Percentiles rank a stretch among this genome's conserved stretches.
These are phyloP conservation scores for Schizotus pectinicornis DNA, from an alignment of 2,888 invertebrate genomes.

Conservation along the genomic window DNA sequence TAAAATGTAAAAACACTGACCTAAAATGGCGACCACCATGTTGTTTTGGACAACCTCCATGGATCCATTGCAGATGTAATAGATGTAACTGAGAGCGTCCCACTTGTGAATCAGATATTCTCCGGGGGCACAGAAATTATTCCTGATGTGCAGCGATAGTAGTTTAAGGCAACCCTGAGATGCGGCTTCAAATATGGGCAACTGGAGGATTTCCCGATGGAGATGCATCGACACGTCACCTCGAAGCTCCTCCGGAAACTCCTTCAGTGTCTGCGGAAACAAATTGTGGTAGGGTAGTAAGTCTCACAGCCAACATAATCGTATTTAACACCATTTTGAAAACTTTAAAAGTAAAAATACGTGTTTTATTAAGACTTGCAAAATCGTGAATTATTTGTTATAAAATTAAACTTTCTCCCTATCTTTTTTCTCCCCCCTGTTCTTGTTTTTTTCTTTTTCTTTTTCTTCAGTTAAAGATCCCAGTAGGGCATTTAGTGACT, in stretches of 20 bases:
- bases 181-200: constrained; percentile 93
- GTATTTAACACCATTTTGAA: no score
- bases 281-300: no score
- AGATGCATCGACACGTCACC: constrained; percentile 97
- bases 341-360: no score
- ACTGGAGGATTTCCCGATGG: constrained; percentile 90
- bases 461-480: no score
- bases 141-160: constrained; percentile 88
- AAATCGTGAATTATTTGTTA: no score
- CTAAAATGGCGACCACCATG: constrained; percentile 96
- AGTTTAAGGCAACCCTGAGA: constrained; percentile 94
- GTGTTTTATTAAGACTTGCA: no score
- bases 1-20: constrained; percentile 64
- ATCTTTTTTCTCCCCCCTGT: no score
- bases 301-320: no score
- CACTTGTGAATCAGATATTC: constrained; percentile 94
- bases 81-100: constrained; percentile 91
- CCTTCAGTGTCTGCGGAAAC: constrained; percentile 79
- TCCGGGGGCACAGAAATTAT: constrained; percentile 95
- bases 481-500: no score
- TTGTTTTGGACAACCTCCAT: constrained; percentile 97
- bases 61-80: constrained; percentile 95
- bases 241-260: constrained; percentile 94
- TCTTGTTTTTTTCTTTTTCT: no score
- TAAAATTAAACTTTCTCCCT: no score